phyloP scores from a whole-genome alignment of 1,140 invertebrate species.

The Drosophila tristis region DNA sequence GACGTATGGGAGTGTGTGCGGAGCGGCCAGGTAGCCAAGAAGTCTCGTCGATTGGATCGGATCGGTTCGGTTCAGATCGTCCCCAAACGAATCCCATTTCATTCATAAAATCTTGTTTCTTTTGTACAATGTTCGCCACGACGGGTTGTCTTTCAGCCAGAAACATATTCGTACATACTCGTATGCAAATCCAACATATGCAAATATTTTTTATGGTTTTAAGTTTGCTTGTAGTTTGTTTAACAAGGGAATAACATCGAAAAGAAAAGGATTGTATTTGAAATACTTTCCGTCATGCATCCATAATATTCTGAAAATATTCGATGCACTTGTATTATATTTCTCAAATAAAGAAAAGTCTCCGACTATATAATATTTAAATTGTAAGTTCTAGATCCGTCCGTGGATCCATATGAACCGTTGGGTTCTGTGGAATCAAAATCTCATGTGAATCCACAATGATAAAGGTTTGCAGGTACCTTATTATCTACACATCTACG shows the following conservation, averaged over 20 bases:
- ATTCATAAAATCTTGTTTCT: slow-evolving; percentile 53
- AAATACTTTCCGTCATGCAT: neutral
- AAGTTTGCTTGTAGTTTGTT: neutral
- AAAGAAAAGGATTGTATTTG: neutral
- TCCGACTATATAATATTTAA: no score
- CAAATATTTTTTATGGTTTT: slow-evolving; percentile 1
- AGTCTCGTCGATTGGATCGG: slow-evolving; percentile 21
- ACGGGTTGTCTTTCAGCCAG: slow-evolving; percentile 25
- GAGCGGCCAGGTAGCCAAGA: slow-evolving; percentile 36
- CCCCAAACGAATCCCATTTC: slow-evolving; percentile 36
- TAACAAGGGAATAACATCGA: no score
- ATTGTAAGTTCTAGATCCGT: no score
- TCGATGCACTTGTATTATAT: no score
- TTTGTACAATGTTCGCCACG: slow-evolving; percentile 24
- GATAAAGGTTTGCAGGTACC: no score
- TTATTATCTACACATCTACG: no score
- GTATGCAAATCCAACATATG: slow-evolving; percentile 12
- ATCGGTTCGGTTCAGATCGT: slow-evolving; percentile 17
- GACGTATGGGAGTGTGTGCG: slow-evolving; percentile 54
- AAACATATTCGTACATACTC: neutral
- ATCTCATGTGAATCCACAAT: no score
- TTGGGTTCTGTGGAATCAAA: no score
- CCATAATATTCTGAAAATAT: no score
- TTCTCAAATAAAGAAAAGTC: no score
- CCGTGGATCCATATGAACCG: no score